phyloP scores from a whole-genome alignment of 2,113 vertebrate species.

The human (Homo sapiens) region GRCh38 chr4:85460001-85460500 shows the following conservation, averaged over 20 bases:
- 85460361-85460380: not conserved
- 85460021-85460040: not conserved
- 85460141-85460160: not conserved
- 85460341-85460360: not conserved
- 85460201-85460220: not conserved
- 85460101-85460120: not conserved
- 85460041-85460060: not conserved
- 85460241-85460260: not conserved
- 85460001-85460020: not conserved
- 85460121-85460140: not conserved
- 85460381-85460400: not conserved
- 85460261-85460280: not conserved
- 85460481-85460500: not conserved
- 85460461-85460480: not conserved
- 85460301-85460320: not conserved
- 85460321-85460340: not conserved
- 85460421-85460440: not conserved
- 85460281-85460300: not conserved
- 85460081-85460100: not conserved
- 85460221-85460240: constrained; percentile 10
- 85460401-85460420: not conserved
- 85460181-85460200: not conserved
- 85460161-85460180: not conserved
- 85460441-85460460: not conserved
- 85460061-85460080: not conserved